phyloP scores from a whole-genome alignment of 2,797 vertebrate genomes.

The Mus minutoides region DNA sequence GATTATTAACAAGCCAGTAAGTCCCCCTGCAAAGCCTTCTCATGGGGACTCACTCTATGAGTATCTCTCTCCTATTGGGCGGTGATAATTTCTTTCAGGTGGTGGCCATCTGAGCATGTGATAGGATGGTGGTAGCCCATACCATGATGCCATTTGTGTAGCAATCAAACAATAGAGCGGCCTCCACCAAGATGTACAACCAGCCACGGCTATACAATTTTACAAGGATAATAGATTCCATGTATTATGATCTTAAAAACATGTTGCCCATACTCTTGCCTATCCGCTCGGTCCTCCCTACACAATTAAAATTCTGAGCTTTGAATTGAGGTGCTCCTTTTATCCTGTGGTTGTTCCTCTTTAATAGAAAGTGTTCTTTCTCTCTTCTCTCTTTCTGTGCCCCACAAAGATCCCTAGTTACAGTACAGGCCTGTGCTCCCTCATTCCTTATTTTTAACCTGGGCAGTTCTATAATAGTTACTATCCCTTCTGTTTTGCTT shows the following conservation, averaged over 20 bases:
- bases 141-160: too few relatives aligned
- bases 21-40: constrained; percentile 19
- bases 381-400: neutral
- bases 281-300: neutral
- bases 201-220: neutral
- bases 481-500: constrained; percentile 4
- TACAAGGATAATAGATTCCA: neutral
- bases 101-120: neutral
- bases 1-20: neutral
- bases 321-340: constrained; percentile 29
- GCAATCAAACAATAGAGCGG: too few relatives aligned
- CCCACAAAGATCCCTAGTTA: neutral
- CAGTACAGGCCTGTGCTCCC: neutral
- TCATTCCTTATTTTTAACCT: constrained; percentile 50
- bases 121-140: too few relatives aligned
- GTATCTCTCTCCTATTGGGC: neutral
- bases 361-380: neutral
- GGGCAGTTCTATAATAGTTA: neutral
- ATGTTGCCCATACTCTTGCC: neutral
- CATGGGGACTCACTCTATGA: neutral
- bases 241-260: neutral
- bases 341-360: neutral
- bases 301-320: constrained; percentile 8
- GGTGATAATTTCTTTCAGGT: neutral
- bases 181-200: neutral